Evolutionary conservation across 2,113 vertebrate genomes (phyloP).

Genomic region (Pyxicephalus adspersus): DNA sequence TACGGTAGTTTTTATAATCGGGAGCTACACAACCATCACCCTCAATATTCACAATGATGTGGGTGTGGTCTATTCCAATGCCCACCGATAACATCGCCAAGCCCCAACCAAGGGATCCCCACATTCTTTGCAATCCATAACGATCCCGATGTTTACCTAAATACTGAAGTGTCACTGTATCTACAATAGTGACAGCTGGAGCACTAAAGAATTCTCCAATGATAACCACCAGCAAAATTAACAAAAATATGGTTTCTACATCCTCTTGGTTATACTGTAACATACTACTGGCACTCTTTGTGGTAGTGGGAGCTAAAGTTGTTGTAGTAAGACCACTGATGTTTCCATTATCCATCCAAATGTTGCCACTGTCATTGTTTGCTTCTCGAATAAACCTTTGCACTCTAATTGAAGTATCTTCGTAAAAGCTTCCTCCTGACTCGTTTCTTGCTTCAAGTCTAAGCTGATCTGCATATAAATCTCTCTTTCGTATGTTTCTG

Average conservation of each 20-base stretch:
- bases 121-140: conserved; percentile 96
- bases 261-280: conserved; percentile 80
- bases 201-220: conserved; percentile 98
- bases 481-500: conserved; percentile 61
- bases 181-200: conserved; percentile 94
- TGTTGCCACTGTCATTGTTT: conserved; percentile 47
- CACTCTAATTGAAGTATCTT: conserved; percentile 44
- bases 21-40: conserved; percentile 81
- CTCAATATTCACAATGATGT: conserved; percentile 68
- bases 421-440: conserved; percentile 50
- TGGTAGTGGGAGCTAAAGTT: conserved; percentile 55
- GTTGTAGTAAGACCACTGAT: not conserved
- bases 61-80: conserved; percentile 94
- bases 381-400: conserved; percentile 35
- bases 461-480: not conserved
- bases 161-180: conserved; percentile 94
- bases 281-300: conserved; percentile 68
- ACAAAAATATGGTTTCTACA: conserved; percentile 89
- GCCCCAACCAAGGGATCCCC: conserved; percentile 98
- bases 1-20: conserved; percentile 88
- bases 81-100: conserved; percentile 94
- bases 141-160: conserved; percentile 90
- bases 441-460: conserved; percentile 28
- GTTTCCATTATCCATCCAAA: conserved; percentile 14
- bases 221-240: conserved; percentile 92